phyloP scores from a whole-genome alignment of 2,888 invertebrate genomes.

The Phoenoteleia sp. region DNA sequence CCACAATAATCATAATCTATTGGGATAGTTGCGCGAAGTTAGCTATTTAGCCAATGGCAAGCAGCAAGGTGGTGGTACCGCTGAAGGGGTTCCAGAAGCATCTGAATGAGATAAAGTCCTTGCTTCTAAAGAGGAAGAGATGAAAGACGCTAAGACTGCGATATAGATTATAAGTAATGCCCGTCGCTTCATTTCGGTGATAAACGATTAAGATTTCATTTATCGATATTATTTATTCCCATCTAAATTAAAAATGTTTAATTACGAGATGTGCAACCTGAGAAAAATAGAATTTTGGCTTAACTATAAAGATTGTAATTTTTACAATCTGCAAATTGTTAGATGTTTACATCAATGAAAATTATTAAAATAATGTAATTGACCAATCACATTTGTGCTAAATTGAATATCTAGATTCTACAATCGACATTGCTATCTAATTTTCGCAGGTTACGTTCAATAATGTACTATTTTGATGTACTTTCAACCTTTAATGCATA shows the following conservation, averaged over 20 bases:
- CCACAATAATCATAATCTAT: constrained; percentile 86
- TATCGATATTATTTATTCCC: constrained; percentile 45
- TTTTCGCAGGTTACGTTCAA: too few relatives aligned
- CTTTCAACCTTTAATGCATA: too few relatives aligned
- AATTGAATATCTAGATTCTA: too few relatives aligned
- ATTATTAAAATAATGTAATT: too few relatives aligned
- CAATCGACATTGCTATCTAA: too few relatives aligned
- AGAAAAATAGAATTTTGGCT: too few relatives aligned
- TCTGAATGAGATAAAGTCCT: constrained; percentile 83
- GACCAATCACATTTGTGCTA: too few relatives aligned
- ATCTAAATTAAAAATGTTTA: neutral
- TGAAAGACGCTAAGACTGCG: constrained; percentile 68
- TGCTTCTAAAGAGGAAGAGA: constrained; percentile 73
- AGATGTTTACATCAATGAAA: too few relatives aligned
- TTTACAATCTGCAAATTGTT: too few relatives aligned
- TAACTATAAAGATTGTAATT: too few relatives aligned
- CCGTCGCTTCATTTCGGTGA: constrained; percentile 55
- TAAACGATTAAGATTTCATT: constrained; percentile 65
- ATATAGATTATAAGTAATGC: constrained; percentile 70
- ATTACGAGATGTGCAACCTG: too few relatives aligned
- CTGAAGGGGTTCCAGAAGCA: constrained; percentile 76
- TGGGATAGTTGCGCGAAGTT: constrained; percentile 86
- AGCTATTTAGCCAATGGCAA: constrained; percentile 85
- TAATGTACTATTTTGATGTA: too few relatives aligned
- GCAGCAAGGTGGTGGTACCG: constrained; percentile 77